Base-by-base conservation (phyloP, 2,113 vertebrate genomes). In the Campylorhamphus procurvoides region DNA sequence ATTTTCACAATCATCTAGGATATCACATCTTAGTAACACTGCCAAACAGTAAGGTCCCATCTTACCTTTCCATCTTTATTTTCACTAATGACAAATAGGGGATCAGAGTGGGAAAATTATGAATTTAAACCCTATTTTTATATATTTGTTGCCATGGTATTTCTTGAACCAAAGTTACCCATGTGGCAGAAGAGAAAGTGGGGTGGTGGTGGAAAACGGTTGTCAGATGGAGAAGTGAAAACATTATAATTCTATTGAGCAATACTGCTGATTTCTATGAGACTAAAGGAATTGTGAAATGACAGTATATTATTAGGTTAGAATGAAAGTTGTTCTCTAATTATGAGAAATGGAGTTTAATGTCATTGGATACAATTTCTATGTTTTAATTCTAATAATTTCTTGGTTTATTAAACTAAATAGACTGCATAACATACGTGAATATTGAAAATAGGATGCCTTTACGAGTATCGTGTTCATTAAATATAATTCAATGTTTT, bases 401-500 rank as follows among this genome's bases (percentile, higher is more conserved):
- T 12, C 18, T 73, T 66, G 14, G 55, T 96, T 83, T 63, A 72
- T 92, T 80, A 67, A 80, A 87, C n/a, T 80, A 90, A 89, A 87
- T n/a, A 69, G 29, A 73, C 14, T 50, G 18, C 12, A 42, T 44
- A 73, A 31, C 1, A 3, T n/a, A 56, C 53, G 44, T 64, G 67
- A 87, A 69, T 92, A 37, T 60, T 91, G 94, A 96, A 96, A 94
- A 74, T 44, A 73, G 19, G 59, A 93, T 23, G 9, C 15, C 69
- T 96, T 90, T 92, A n/a, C 13, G 23, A 79, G 35, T 27, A 78
- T 56, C 73, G 47, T 31, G 59, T 75, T 94, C 49, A 53, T 78
- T 63, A 81, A 77, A 68, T 76, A 58, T 42, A 91, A 71, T 24
- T 63, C 35, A 49, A 5, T 12, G 14, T 7, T 55, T 77, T 20